A percentile compares a stretch with the other conserved stretches of the same genome.
Evolutionary conservation across 2,888 invertebrate genomes (phyloP).

Genomic region (Unio delphinus): DNA sequence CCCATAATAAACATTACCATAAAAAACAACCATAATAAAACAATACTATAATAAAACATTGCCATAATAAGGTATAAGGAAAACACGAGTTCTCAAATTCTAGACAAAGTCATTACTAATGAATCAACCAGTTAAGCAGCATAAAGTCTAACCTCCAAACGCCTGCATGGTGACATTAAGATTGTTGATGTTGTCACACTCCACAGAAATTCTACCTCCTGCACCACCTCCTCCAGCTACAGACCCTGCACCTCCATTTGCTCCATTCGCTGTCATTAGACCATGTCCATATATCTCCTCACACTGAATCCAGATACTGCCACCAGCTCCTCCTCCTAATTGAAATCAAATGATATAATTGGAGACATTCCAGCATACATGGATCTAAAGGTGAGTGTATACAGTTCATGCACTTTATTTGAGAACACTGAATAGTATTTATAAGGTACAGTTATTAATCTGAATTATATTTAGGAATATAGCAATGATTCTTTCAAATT

Average conservation of each 20-base stretch:
- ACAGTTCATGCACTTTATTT: too few species aligned
- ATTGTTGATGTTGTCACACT: slow-evolving; percentile 41
- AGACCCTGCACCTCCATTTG: slow-evolving; percentile 26
- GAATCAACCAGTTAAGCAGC: neutral
- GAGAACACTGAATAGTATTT: too few species aligned
- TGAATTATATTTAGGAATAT: too few species aligned
- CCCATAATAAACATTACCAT: too few species aligned
- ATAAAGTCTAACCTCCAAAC: slow-evolving; percentile 43
- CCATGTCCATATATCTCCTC: slow-evolving; percentile 55
- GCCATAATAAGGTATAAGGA: neutral
- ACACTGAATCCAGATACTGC: slow-evolving; percentile 53
- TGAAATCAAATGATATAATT: neutral
- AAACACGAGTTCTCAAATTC: too few species aligned
- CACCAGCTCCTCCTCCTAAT: slow-evolving; percentile 60
- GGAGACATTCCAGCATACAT: neutral
- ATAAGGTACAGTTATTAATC: too few species aligned
- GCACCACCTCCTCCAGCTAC: slow-evolving; percentile 55
- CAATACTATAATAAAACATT: too few species aligned
- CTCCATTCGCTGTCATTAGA: slow-evolving; percentile 47
- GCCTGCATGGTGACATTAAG: slow-evolving; percentile 48
- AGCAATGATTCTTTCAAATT: too few species aligned
- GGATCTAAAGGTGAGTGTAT: neutral
- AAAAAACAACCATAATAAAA: too few species aligned
- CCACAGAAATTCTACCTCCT: slow-evolving; percentile 54
- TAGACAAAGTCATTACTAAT: neutral